Conservation (phyloP, 2,113 vertebrate species). For the Calidris pugnax region DNA sequence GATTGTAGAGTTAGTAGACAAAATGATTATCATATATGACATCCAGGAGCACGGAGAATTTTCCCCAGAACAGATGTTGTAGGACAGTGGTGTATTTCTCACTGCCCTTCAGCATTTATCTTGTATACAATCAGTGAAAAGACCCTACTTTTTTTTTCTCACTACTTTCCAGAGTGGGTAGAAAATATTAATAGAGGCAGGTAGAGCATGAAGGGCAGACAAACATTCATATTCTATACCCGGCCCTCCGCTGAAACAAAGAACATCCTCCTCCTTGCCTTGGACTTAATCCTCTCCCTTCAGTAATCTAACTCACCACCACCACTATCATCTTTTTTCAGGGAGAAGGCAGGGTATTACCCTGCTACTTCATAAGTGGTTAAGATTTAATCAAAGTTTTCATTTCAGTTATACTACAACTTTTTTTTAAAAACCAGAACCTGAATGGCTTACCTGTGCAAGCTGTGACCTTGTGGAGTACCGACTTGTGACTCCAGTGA, state of each 20-base stretch:
- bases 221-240: background rate
- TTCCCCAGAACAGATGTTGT: no score
- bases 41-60: background rate
- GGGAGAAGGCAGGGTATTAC: background rate
- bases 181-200: background rate
- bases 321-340: rapidly evolving
- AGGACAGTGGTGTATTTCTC: background rate
- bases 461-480: constrained; percentile 85
- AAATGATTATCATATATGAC: background rate
- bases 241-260: background rate
- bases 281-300: background rate
- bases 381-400: background rate
- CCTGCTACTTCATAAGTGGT: background rate
- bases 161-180: background rate
- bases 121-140: background rate
- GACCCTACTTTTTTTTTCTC: background rate
- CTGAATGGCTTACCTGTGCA: constrained; percentile 74
- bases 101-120: background rate
- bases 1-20: background rate
- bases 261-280: background rate
- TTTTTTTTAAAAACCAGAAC: no score
- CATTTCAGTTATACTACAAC: background rate
- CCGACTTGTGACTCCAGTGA: constrained; percentile 79
- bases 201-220: background rate
- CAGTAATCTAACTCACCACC: background rate